Evolutionary conservation across 35 echinoderm and acorn worm species (phyloP).

Genomic region (Apostichopus parvimensis): DNA sequence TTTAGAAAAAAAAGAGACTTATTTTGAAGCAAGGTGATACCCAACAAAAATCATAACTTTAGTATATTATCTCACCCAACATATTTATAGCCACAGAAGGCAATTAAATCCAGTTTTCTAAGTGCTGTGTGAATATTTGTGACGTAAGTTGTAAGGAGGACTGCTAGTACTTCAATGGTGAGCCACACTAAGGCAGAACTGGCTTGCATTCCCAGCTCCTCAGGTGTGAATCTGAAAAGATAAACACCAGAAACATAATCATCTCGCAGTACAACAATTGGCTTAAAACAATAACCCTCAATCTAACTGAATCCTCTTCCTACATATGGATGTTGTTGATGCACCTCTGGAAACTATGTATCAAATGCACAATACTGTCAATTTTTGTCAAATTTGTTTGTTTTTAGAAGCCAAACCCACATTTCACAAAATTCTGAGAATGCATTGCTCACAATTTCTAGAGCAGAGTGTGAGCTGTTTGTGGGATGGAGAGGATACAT

Average conservation of each 20-base stretch:
- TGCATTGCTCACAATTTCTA: too few species aligned
- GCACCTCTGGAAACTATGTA: too few species aligned
- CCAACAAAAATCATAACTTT: too few species aligned
- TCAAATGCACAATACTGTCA: too few species aligned
- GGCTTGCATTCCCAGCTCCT: conserved; percentile 82
- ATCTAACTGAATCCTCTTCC: not conserved
- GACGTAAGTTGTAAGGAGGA: conserved; percentile 88
- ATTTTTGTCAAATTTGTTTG: too few species aligned
- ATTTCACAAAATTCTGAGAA: too few species aligned
- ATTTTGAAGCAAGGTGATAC: too few species aligned
- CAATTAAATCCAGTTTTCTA: conserved; percentile 92
- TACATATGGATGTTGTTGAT: not conserved
- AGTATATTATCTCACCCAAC: conserved; percentile 71
- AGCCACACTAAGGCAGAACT: conserved; percentile 96
- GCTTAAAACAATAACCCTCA: not conserved
- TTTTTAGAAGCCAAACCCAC: too few species aligned
- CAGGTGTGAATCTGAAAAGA: conserved; percentile 81
- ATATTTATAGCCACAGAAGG: conserved; percentile 99
- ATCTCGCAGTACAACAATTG: not conserved
- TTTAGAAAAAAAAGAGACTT: too few species aligned
- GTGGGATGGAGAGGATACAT: too few species aligned
- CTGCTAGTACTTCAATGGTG: conserved; percentile 85
- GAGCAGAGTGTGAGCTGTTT: too few species aligned
- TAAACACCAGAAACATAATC: not conserved
- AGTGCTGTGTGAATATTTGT: conserved; percentile 92